These are phyloP conservation scores for Parauchenoglanis punctatus DNA, from an alignment of 2,797 vertebrate genomes.

Conservation along the genomic window DNA sequence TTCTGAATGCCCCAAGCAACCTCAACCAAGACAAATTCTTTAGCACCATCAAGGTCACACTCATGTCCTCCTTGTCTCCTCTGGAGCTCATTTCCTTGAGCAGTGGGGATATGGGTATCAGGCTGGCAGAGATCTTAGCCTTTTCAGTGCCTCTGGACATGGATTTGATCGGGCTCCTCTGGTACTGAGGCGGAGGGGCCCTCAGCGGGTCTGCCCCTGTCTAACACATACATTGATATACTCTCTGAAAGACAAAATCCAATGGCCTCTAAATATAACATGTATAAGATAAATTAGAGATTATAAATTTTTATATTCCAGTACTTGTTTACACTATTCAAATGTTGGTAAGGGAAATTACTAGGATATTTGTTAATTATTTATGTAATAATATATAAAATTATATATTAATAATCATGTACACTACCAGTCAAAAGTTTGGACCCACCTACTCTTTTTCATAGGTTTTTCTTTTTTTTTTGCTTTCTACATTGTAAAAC, in stretches of 20 bases:
- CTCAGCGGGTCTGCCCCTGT: slow-evolving; percentile 62
- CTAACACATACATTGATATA: not conserved
- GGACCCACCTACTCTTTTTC: too few species aligned
- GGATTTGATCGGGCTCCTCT: slow-evolving; percentile 74
- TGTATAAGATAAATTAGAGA: not conserved
- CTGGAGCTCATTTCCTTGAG: slow-evolving; percentile 80
- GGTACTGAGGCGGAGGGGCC: slow-evolving; percentile 72
- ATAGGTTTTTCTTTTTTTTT: too few species aligned
- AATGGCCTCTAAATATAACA: not conserved
- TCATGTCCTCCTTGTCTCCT: slow-evolving; percentile 61
- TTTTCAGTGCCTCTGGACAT: slow-evolving; percentile 68
- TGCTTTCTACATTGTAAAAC: too few species aligned
- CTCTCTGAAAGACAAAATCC: not conserved
- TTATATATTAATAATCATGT: too few species aligned
- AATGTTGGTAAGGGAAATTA: not conserved
- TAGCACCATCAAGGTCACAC: slow-evolving; percentile 35
- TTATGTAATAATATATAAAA: too few species aligned
- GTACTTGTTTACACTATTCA: not conserved
- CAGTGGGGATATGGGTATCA: slow-evolving; percentile 73
- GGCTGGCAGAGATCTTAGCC: slow-evolving; percentile 70
- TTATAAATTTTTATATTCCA: not conserved
- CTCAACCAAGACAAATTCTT: slow-evolving; percentile 44
- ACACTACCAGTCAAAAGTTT: too few species aligned
- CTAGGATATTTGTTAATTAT: not conserved
- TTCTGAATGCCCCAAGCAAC: slow-evolving; percentile 18